Base-by-base conservation (phyloP, 1,140 invertebrate species). In the Agraylea sexmaculata region DNA sequence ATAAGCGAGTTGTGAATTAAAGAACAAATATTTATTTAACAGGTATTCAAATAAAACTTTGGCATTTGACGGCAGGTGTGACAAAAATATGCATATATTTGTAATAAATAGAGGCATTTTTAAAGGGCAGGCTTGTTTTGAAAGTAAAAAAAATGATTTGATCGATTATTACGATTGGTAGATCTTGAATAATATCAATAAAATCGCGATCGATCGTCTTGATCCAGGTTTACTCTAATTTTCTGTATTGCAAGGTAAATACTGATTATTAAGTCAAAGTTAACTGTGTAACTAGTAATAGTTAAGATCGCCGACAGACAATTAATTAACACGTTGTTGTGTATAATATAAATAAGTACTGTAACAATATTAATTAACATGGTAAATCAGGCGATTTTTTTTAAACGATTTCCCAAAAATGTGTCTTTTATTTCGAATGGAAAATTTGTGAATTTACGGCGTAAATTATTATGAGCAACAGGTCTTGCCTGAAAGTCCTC, bases 401-500 rank as follows among this genome's bases (percentile, higher is more conserved):
- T n/a, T 7, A n/a, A 25, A 25, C 6, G n/a, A 25, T n/a, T 25
- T 25, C 6, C 6, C 6, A 25, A 6, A 25, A 7, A 7, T n/a
- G 6, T 7, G 6, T 6, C 6, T 25, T 6, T 7, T 7, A 25
- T 25, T 25, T 25, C 6, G n/a, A 25, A 6, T n/a, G 6, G 23
- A n/a, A 25, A 25, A n/a, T 25, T 25, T 6, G n/a, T n/a, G n/a
- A 25, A n/a, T n/a, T 25, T 25, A 25, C 17, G 11, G 30, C 20
- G 20, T 16, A 8, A 22, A 43, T 34, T 34, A 38, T 27, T 43
- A 46, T 16, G 15, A 3, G 7, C 22, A 30, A 18, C 23, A 49
- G n/a, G n/a, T n/a, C 51, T 58, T 56, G 74, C 73, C 73, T 64
- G 56, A 75, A 75, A 35, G 67, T 69, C 38, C 72, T 70, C 2